Evolutionary conservation across 2,888 invertebrate species (phyloP).

Genomic region (Phorcus lineatus): DNA sequence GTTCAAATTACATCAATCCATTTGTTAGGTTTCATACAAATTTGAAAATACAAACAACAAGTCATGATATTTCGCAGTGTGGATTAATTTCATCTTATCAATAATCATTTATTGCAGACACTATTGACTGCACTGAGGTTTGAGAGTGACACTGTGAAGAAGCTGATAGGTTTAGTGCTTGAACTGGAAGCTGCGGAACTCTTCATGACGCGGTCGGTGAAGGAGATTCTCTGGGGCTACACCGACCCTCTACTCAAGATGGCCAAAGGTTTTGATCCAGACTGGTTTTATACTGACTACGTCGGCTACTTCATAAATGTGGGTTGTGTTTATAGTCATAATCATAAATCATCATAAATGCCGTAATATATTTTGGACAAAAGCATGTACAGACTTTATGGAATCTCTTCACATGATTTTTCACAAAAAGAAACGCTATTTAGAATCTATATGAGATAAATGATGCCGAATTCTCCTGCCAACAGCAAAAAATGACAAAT

Average conservation of each 20-base stretch:
- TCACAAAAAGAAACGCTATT: too few species aligned
- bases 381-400: too few species aligned
- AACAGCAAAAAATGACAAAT: too few species aligned
- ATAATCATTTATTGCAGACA: conserved; percentile 43
- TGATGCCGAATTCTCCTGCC: too few species aligned
- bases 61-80: too few species aligned
- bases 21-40: background rate
- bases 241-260: conserved; percentile 82
- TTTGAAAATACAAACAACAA: too few species aligned
- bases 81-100: too few species aligned
- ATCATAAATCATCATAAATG: too few species aligned
- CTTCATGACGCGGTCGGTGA: conserved; percentile 57
- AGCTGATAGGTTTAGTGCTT: conserved; percentile 33
- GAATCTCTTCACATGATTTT: too few species aligned
- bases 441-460: too few species aligned
- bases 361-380: too few species aligned
- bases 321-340: conserved; percentile 28
- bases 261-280: conserved; percentile 48
- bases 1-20: too few species aligned
- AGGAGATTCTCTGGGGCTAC: conserved; percentile 86
- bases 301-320: conserved; percentile 72
- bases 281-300: conserved; percentile 62
- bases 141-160: conserved; percentile 39
- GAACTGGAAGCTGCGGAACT: conserved; percentile 44
- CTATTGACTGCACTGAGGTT: conserved; percentile 49